Conservation (phyloP, 2,888 invertebrate genomes). For the Plusia festucae region DNA sequence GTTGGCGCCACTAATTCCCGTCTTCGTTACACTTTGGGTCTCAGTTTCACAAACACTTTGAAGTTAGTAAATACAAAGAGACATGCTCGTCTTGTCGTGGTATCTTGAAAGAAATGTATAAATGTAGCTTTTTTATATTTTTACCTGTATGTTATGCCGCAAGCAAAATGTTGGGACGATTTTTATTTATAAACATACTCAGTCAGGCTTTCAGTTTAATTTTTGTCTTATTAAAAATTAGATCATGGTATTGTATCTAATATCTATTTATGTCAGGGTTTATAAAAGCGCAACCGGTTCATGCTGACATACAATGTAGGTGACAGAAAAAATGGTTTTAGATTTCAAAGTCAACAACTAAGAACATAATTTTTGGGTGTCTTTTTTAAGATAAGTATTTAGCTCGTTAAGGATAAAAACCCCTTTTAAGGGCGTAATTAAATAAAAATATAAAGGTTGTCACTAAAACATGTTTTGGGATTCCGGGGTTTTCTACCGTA, state of each 20-base stretch:
- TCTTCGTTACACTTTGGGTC: conserved; percentile 54
- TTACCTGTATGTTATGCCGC: neutral
- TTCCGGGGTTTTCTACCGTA: neutral
- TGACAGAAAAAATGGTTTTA: too few species aligned
- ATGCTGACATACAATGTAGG: too few species aligned
- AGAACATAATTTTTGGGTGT: too few species aligned
- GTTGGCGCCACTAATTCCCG: conserved; percentile 66
- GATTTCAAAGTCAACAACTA: too few species aligned
- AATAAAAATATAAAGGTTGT: neutral
- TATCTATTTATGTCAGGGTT: too few species aligned
- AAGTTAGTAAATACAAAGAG: conserved; percentile 60
- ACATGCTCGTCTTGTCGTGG: conserved; percentile 35
- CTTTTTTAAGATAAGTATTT: too few species aligned
- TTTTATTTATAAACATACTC: neutral
- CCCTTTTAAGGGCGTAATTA: neutral
- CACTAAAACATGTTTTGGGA: neutral
- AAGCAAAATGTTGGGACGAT: neutral
- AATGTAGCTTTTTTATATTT: neutral
- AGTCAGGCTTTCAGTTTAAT: too few species aligned
- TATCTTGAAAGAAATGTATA: neutral
- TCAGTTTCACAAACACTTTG: conserved; percentile 66
- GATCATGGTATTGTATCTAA: too few species aligned
- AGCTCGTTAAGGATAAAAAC: too few species aligned
- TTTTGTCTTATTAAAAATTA: too few species aligned
- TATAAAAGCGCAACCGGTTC: too few species aligned